Percentiles rank a stretch among this genome's conserved stretches.
These are phyloP conservation scores for Petroica traversi DNA, from an alignment of 2,113 vertebrate species.

Conservation along the genomic window DNA sequence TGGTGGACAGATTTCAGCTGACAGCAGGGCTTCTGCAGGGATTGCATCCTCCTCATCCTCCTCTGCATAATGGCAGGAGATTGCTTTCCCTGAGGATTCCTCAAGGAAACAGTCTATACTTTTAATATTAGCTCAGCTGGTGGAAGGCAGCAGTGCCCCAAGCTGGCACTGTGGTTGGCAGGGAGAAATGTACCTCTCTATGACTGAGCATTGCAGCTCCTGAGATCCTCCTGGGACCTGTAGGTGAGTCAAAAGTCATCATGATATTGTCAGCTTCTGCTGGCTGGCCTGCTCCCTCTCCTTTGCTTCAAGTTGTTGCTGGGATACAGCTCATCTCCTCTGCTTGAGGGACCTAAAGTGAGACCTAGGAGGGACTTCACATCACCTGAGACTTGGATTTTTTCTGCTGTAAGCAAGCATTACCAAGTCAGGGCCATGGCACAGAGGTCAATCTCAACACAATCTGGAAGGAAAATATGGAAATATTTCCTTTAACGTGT, in stretches of 20 bases:
- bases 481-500: background rate
- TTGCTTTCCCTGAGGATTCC: background rate
- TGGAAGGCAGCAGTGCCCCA: background rate
- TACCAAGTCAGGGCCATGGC: background rate
- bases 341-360: background rate
- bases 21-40: background rate
- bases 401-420: background rate
- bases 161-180: background rate
- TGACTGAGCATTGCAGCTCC: accelerated
- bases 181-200: background rate
- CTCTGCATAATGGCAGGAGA: background rate
- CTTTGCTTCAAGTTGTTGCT: background rate
- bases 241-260: background rate
- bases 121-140: background rate
- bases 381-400: background rate
- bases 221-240: background rate
- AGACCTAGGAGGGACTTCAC: background rate
- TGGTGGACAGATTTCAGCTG: background rate
- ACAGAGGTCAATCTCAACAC: background rate
- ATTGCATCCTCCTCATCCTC: background rate
- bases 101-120: background rate
- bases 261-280: background rate
- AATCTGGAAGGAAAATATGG: background rate
- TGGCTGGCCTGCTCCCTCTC: background rate
- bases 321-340: background rate